Conservation (phyloP, 1,140 invertebrate species). For the Drosophila truncata region DNA sequence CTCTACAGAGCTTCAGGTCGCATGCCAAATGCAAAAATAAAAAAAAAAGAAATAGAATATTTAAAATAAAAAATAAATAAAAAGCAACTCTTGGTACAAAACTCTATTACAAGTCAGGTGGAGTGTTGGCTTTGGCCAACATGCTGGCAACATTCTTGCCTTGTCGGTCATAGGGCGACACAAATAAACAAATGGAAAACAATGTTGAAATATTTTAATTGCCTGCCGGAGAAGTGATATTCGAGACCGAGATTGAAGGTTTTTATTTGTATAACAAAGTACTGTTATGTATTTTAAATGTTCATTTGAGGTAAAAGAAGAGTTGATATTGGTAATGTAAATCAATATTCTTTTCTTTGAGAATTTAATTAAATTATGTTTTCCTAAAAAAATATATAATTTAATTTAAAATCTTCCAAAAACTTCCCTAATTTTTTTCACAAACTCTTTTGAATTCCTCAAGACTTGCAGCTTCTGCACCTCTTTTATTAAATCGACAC, state of each 20-base stretch:
- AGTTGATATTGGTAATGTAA: no score
- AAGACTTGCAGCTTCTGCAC: slow-evolving; percentile 15
- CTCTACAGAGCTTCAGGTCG: slow-evolving; percentile 52
- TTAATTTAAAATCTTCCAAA: not conserved
- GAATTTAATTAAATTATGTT: not conserved
- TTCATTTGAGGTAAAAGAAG: no score
- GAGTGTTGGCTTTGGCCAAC: slow-evolving; percentile 41
- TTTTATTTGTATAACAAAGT: slow-evolving; percentile 4
- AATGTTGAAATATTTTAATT: slow-evolving; percentile 48
- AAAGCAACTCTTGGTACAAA: slow-evolving; percentile 12
- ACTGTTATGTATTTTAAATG: not conserved
- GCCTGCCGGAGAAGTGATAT: slow-evolving; percentile 15
- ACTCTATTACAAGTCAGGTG: slow-evolving; percentile 39
- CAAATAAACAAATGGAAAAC: slow-evolving; percentile 44
- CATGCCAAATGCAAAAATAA: slow-evolving; percentile 45
- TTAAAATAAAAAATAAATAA: slow-evolving; percentile 14
- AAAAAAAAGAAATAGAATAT: slow-evolving; percentile 1
- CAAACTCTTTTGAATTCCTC: not conserved
- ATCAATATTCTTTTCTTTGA: no score
- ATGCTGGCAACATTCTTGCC: slow-evolving; percentile 43
- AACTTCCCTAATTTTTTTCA: not conserved
- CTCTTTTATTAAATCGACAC: slow-evolving; percentile 31
- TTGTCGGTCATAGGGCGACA: slow-evolving; percentile 41
- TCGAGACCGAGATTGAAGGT: not conserved
- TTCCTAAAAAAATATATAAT: not conserved